Evolutionary conservation across 1,140 invertebrate genomes (phyloP), one percentile per base, ranked within the genome.

Genomic region (Conus ventricosus): DNA sequence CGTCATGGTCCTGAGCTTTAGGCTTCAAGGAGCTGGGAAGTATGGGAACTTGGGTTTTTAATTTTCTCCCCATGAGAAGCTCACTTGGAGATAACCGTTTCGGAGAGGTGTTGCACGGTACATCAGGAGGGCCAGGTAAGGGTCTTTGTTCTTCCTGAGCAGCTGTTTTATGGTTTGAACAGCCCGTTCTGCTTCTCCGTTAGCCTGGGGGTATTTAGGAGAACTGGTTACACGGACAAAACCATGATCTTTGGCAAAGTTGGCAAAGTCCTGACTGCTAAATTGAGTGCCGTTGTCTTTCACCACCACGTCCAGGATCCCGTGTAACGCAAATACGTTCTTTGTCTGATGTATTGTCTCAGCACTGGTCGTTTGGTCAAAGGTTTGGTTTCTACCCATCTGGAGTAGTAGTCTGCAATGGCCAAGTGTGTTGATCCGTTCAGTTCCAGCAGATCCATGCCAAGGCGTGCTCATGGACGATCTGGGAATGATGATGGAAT

Each of bases 161-260:
- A 89, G 63, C 17, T 63, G 83, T 87, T 92, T 91, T 6, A 92
- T 39, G 89, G 90, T 92, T 39, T 92, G 90, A 5, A 91, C 91
- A 4, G 85, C 88, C 83, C 88, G 84, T 87, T 92, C 91, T 5
- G 84, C 92, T 54, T 89, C 81, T 39, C 90, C 90, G 81, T 92
- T 92, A 20, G 84, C 76, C 81, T 92, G 90, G n/a, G 91, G 88
- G 88, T 90, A 90, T 71, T 80, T 25, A 0, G 90, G 27, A 39
- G 82, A 89, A 15, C 81, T 89, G 10, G 91, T 92, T 11, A 85
- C 84, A 80, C 92, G 91, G 51, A 82, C 88, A 83, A 93, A 91
- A n/a, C 84, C 85, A 76, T 82, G 92, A 0, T 85, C 51, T 11
- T 85, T 76, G 11, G 87, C 67, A 85, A 93, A 92, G 6, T 86